These are phyloP conservation scores for Hyppa rectilinea DNA, from an alignment of 2,888 invertebrate species.

Conservation along the genomic window DNA sequence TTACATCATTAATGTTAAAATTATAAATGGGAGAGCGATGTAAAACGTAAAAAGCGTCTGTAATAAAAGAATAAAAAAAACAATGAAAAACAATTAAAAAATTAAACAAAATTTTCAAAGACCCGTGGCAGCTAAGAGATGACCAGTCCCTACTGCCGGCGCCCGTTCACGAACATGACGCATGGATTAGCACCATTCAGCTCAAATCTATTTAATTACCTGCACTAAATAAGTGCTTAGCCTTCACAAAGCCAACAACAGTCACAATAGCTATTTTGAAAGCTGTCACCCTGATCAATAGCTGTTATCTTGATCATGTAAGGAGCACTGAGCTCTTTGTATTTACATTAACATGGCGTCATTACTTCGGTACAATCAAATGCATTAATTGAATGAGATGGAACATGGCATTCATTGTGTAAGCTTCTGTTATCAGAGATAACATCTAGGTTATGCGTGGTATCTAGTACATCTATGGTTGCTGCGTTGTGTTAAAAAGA, in stretches of 20 bases:
- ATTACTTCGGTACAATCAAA: constrained; percentile 44
- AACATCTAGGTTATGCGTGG: not conserved
- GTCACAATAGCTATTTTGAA: constrained; percentile 33
- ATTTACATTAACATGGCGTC: constrained; percentile 34
- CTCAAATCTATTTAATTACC: not conserved
- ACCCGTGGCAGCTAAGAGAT: no score
- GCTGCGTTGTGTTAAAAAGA: no score
- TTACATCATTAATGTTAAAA: no score
- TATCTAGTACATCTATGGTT: not conserved
- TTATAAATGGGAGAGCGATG: no score
- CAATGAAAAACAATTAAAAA: no score
- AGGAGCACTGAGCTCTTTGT: constrained; percentile 52
- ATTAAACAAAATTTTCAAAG: no score
- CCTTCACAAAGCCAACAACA: constrained; percentile 13
- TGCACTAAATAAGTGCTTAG: not conserved
- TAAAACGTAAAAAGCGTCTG: no score
- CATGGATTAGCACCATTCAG: no score
- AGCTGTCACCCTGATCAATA: constrained; percentile 42
- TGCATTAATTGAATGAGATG: constrained; percentile 43
- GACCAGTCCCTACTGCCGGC: no score
- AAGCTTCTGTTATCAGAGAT: constrained; percentile 23
- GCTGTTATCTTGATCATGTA: constrained; percentile 56
- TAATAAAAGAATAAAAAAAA: no score
- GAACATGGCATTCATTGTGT: constrained; percentile 32
- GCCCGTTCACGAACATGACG: no score